These are phyloP conservation scores for Philhelius pedissequus DNA, from an alignment of 2,888 invertebrate genomes.

Conservation along the genomic window DNA sequence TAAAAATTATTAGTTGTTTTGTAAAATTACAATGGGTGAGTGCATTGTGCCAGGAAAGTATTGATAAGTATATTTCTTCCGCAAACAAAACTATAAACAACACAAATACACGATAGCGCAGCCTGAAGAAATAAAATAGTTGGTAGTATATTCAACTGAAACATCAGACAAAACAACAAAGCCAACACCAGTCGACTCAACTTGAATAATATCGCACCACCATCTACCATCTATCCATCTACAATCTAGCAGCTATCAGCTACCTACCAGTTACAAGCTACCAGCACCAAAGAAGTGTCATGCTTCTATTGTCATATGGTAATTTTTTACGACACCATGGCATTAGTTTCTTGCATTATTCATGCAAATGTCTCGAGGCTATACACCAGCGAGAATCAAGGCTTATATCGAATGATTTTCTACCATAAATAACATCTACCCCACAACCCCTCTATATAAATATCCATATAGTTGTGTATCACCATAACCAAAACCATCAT, in stretches of 20 bases:
- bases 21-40: not conserved
- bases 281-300: conserved; percentile 33
- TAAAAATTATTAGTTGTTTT: conserved; percentile 5
- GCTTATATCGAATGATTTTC: conserved; percentile 62
- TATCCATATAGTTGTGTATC: too few species aligned
- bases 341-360: conserved; percentile 64
- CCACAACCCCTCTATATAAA: not conserved
- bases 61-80: not conserved
- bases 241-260: not conserved
- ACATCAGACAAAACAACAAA: conserved; percentile 11
- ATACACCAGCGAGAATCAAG: conserved; percentile 49
- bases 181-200: not conserved
- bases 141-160: conserved; percentile 9
- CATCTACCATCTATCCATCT: too few species aligned
- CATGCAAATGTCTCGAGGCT: conserved; percentile 61
- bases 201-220: not conserved
- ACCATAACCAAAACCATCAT: not conserved
- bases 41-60: not conserved
- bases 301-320: conserved; percentile 61
- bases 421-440: conserved; percentile 45
- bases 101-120: not conserved
- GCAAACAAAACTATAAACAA: conserved; percentile 8
- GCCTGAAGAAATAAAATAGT: conserved; percentile 13
- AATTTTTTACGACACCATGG: conserved; percentile 64
- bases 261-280: too few species aligned